These are phyloP conservation scores for Rhegmatorhina hoffmannsi DNA, from an alignment of 2,113 vertebrate genomes.

Conservation along the genomic window DNA sequence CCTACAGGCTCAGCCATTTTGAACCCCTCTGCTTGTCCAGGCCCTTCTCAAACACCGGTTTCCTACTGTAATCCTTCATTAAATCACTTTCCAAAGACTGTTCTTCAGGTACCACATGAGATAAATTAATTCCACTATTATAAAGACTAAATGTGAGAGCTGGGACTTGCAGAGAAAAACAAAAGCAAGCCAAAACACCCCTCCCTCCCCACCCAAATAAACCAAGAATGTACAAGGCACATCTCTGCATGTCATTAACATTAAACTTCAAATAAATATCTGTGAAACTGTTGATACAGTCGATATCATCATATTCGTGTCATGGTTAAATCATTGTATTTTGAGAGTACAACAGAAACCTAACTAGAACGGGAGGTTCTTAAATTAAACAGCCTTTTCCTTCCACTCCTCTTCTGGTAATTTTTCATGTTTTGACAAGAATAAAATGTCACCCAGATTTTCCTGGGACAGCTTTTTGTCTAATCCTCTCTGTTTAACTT, in stretches of 20 bases:
- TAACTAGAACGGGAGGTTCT: constrained; percentile 55
- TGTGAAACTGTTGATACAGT: constrained; percentile 47
- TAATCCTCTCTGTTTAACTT: constrained; percentile 67
- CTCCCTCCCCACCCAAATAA: neutral
- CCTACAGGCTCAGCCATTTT: neutral
- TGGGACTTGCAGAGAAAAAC: neutral
- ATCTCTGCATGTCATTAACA: constrained; percentile 56
- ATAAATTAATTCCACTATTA: constrained; percentile 9
- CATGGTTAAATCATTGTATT: constrained; percentile 39
- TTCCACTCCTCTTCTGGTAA: neutral
- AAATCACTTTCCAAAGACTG: neutral
- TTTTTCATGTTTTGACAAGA: constrained; percentile 41
- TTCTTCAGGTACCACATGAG: neutral
- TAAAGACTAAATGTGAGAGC: neutral
- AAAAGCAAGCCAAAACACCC: neutral
- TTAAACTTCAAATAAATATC: constrained; percentile 63
- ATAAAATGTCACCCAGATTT: constrained; percentile 20
- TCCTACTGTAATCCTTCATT: neutral
- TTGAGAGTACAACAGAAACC: constrained; percentile 40
- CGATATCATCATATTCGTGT: constrained; percentile 47
- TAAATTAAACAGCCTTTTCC: constrained; percentile 25
- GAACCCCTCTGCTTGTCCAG: neutral
- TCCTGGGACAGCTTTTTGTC: constrained; percentile 24
- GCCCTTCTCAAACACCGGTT: neutral
- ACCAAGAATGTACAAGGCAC: neutral